Evolutionary conservation across 2,888 invertebrate genomes (phyloP).

Genomic region (Trachelus tabidus): DNA sequence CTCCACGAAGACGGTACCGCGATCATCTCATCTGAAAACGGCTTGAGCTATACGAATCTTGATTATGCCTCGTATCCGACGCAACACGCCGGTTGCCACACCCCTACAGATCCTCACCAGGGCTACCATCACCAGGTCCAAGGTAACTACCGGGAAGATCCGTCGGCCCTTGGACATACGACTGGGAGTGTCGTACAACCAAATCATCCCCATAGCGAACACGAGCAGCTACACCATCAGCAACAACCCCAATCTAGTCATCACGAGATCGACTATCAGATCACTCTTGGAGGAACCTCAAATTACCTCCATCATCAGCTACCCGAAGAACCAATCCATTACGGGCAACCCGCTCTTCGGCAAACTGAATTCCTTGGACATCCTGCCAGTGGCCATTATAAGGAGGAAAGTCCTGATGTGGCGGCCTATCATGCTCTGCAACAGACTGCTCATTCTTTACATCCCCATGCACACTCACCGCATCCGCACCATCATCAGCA

Average conservation of each 20-base stretch:
- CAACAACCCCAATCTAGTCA: conserved; percentile 27
- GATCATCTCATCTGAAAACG: conserved; percentile 87
- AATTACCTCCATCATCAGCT: conserved; percentile 55
- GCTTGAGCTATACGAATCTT: conserved; percentile 89
- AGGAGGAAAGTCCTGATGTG: conserved; percentile 70
- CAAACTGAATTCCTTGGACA: conserved; percentile 72
- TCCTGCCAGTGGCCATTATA: conserved; percentile 69
- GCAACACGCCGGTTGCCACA: conserved; percentile 32
- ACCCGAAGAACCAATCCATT: conserved; percentile 36
- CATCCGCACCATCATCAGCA: conserved; percentile 57
- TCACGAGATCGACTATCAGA: conserved; percentile 56
- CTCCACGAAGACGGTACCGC: conserved; percentile 68
- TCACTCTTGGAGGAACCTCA: conserved; percentile 58
- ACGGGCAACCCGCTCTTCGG: conserved; percentile 52
- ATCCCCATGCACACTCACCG: conserved; percentile 41
- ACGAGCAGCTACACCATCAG: conserved; percentile 52
- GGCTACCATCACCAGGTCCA: conserved; percentile 71
- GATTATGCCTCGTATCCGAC: conserved; percentile 75
- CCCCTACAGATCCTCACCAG: conserved; percentile 50
- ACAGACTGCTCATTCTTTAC: conserved; percentile 43
- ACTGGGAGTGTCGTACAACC: conserved; percentile 35
- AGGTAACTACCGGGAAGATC: conserved; percentile 59
- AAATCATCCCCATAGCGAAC: conserved; percentile 35
- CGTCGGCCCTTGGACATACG: conserved; percentile 45
- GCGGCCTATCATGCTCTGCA: conserved; percentile 59